These are phyloP conservation scores for Anagyrus pseudococci DNA, from an alignment of 2,888 invertebrate species.

Conservation along the genomic window DNA sequence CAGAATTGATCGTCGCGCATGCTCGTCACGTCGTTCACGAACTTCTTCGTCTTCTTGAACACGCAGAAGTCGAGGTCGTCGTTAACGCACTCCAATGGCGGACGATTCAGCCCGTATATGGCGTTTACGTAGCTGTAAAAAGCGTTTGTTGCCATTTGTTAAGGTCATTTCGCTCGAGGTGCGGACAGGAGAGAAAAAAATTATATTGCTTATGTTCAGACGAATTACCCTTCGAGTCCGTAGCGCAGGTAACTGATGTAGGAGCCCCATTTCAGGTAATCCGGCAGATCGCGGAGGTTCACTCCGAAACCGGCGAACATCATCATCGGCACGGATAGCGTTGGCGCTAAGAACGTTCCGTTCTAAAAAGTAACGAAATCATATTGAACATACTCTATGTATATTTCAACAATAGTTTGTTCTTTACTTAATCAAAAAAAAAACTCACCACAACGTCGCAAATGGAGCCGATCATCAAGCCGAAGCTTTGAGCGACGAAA, in stretches of 20 bases:
- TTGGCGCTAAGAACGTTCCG: conserved; percentile 93
- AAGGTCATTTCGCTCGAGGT: no score
- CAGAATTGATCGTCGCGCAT: conserved; percentile 83
- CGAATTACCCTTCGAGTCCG: conserved; percentile 79
- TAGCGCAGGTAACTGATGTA: conserved; percentile 91
- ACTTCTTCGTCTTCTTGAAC: conserved; percentile 81
- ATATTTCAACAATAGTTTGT: neutral
- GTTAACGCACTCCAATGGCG: conserved; percentile 77
- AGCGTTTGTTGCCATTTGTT: no score
- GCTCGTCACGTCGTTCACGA: conserved; percentile 78
- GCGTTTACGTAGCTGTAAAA: conserved; percentile 70
- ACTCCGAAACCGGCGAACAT: conserved; percentile 98
- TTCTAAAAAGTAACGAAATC: conserved; percentile 68
- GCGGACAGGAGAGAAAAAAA: neutral
- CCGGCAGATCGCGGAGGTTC: conserved; percentile 83
- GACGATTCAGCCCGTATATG: conserved; percentile 83
- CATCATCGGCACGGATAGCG: conserved; percentile 91
- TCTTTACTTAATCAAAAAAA: neutral
- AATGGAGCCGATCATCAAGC: conserved; percentile 89
- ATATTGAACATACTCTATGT: no score
- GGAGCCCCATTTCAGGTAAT: conserved; percentile 88
- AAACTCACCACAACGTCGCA: conserved; percentile 82
- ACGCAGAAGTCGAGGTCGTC: conserved; percentile 73
- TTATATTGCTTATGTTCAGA: neutral
- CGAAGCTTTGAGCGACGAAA: conserved; percentile 91